phyloP scores from a whole-genome alignment of 2,888 invertebrate species.

The Mythimna lalbum region DNA sequence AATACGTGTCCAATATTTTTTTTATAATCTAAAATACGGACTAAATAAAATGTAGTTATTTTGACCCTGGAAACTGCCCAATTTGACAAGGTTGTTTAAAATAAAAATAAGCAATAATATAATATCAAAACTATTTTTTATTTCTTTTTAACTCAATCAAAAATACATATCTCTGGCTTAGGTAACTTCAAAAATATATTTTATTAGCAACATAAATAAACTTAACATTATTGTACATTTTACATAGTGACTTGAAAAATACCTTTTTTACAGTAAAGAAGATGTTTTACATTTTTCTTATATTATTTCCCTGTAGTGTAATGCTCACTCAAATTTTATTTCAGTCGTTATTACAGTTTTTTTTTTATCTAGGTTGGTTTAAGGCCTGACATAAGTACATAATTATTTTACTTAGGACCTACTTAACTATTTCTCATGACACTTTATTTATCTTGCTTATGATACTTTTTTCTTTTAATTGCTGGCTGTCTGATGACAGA shows the following conservation, averaged over 20 bases:
- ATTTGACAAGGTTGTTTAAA: background rate
- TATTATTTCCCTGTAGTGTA: constrained; percentile 27
- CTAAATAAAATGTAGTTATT: too few relatives aligned
- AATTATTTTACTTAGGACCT: background rate
- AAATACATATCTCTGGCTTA: constrained; percentile 38
- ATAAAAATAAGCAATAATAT: background rate
- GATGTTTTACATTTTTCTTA: constrained; percentile 1
- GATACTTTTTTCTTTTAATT: too few relatives aligned
- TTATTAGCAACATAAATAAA: constrained; percentile 34
- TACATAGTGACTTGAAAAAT: constrained; percentile 25
- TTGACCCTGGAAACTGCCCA: too few relatives aligned
- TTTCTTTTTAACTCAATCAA: constrained; percentile 10
- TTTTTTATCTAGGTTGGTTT: background rate
- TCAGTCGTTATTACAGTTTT: background rate
- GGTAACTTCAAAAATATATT: constrained; percentile 47
- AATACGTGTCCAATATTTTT: too few relatives aligned
- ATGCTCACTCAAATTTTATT: constrained; percentile 1
- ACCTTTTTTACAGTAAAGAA: background rate
- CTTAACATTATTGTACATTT: constrained; percentile 54
- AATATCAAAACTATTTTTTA: constrained; percentile 13
- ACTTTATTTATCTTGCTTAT: background rate
- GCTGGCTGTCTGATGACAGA: too few relatives aligned
- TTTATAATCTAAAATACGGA: too few relatives aligned
- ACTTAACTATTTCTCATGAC: background rate
- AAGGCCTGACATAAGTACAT: constrained; percentile 1